Conservation (phyloP, 2,888 invertebrate genomes). For the Ormia ochracea region DNA sequence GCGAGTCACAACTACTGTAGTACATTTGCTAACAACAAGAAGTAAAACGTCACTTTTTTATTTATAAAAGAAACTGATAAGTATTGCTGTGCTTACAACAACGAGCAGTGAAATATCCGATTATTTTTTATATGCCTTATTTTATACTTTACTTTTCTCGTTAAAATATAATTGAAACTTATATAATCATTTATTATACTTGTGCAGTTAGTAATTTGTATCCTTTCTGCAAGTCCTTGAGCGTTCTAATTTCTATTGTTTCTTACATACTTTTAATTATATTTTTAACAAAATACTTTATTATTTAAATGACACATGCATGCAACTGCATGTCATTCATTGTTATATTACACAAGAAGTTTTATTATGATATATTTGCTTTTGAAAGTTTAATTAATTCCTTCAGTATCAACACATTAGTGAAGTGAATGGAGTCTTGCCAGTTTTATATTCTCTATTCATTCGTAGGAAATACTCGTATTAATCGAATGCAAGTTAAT, state of each 20-base stretch:
- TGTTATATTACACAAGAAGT: slow-evolving; percentile 4
- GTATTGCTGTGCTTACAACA: not conserved
- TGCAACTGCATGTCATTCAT: slow-evolving; percentile 50
- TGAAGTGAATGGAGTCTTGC: not conserved
- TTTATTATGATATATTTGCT: not conserved
- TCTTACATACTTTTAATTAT: slow-evolving; percentile 48
- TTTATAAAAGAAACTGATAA: slow-evolving; percentile 13
- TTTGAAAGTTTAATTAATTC: slow-evolving; percentile 55
- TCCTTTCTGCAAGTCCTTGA: not conserved
- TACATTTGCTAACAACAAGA: slow-evolving; percentile 11
- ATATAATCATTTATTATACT: slow-evolving; percentile 56
- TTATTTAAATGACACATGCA: slow-evolving; percentile 60
- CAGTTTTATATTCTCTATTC: not conserved
- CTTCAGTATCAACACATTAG: not conserved
- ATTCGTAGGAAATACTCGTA: not conserved
- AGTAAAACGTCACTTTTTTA: slow-evolving; percentile 22
- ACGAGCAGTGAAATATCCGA: not conserved
- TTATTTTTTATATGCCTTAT: slow-evolving; percentile 42
- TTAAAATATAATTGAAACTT: slow-evolving; percentile 33
- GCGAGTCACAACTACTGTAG: slow-evolving; percentile 51
- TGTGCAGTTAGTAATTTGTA: not conserved
- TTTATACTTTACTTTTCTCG: slow-evolving; percentile 34
- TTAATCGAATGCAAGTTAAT: not conserved
- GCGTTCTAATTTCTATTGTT: slow-evolving; percentile 28
- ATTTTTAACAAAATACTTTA: slow-evolving; percentile 57